These are phyloP conservation scores for Cliona cf. orientalis DNA, from an alignment of 37 sponge, comb jelly and placozoan genomes.

Conservation along the genomic window DNA sequence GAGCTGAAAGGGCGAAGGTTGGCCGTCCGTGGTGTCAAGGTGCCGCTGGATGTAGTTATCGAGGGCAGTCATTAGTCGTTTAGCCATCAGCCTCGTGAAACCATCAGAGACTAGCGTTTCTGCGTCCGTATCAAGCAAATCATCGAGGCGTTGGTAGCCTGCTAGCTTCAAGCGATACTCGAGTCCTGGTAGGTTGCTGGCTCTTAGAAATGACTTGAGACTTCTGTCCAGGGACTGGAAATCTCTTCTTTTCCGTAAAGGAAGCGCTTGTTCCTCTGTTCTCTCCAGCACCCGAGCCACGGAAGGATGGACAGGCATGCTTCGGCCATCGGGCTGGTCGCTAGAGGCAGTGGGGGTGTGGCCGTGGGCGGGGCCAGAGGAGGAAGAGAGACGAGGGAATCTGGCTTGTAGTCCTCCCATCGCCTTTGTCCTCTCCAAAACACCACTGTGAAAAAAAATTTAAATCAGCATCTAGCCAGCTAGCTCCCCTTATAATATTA, in stretches of 20 bases:
- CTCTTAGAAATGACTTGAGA: constrained; percentile 48
- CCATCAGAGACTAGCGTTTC: constrained; percentile 24
- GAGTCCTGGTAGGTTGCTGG: constrained; percentile 55
- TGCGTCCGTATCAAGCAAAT: constrained; percentile 23
- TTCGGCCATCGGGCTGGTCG: too few relatives aligned
- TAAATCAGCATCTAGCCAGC: too few relatives aligned
- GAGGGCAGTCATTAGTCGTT: constrained; percentile 28
- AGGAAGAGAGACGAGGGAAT: too few relatives aligned
- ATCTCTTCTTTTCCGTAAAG: not conserved
- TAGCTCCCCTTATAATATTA: too few relatives aligned
- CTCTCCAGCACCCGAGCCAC: not conserved
- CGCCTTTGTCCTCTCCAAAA: too few relatives aligned
- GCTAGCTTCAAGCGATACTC: constrained; percentile 56
- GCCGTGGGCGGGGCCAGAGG: too few relatives aligned
- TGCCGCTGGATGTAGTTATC: constrained; percentile 35
- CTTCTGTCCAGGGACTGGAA: constrained; percentile 21
- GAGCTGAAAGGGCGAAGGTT: constrained; percentile 33
- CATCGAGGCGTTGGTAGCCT: constrained; percentile 36
- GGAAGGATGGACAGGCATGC: not conserved
- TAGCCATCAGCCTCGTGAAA: constrained; percentile 52
- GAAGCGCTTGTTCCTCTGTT: not conserved
- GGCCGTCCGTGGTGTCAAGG: constrained; percentile 2
- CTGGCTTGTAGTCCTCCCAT: too few relatives aligned
- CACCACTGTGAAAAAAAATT: too few relatives aligned
- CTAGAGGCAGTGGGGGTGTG: too few relatives aligned